Evolutionary conservation across 2,113 vertebrate genomes (phyloP).

Genomic region (Amphiprion ocellaris): DNA sequence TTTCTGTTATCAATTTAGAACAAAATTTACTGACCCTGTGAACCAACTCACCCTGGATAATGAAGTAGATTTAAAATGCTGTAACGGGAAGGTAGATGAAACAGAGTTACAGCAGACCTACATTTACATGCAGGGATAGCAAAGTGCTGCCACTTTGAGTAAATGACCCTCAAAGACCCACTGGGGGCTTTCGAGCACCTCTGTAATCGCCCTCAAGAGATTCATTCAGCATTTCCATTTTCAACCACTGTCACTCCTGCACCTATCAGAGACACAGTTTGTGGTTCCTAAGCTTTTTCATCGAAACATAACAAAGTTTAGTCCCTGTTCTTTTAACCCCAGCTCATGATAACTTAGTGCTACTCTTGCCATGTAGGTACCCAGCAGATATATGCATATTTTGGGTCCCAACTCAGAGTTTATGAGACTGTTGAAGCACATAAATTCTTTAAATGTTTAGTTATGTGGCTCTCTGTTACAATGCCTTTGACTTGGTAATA

Average conservation of each 20-base stretch:
- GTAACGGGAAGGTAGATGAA: constrained; percentile 52
- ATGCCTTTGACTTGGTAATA: constrained; percentile 62
- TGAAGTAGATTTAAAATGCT: constrained; percentile 61
- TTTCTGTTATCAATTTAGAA: constrained; percentile 63
- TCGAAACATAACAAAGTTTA: constrained; percentile 41
- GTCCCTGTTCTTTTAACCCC: constrained; percentile 37
- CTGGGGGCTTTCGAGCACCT: constrained; percentile 82
- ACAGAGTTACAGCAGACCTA: constrained; percentile 66
- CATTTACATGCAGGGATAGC: constrained; percentile 52
- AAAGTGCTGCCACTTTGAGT: constrained; percentile 81
- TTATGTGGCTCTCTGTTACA: constrained; percentile 57
- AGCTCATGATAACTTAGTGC: constrained; percentile 48
- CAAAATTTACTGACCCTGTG: constrained; percentile 54
- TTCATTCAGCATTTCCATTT: constrained; percentile 83
- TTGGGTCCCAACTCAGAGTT: constrained; percentile 57
- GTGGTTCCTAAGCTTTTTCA: constrained; percentile 61
- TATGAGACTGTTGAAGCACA: constrained; percentile 67
- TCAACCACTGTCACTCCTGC: constrained; percentile 81
- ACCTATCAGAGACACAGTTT: constrained; percentile 63
- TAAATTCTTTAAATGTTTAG: constrained; percentile 56
- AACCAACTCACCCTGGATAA: constrained; percentile 61
- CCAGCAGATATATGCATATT: constrained; percentile 46
- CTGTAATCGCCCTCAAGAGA: constrained; percentile 83
- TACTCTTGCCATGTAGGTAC: constrained; percentile 64
- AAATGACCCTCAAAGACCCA: constrained; percentile 82